Base-by-base conservation (phyloP, 2,113 vertebrate species). In the Brachyistius frenatus region DNA sequence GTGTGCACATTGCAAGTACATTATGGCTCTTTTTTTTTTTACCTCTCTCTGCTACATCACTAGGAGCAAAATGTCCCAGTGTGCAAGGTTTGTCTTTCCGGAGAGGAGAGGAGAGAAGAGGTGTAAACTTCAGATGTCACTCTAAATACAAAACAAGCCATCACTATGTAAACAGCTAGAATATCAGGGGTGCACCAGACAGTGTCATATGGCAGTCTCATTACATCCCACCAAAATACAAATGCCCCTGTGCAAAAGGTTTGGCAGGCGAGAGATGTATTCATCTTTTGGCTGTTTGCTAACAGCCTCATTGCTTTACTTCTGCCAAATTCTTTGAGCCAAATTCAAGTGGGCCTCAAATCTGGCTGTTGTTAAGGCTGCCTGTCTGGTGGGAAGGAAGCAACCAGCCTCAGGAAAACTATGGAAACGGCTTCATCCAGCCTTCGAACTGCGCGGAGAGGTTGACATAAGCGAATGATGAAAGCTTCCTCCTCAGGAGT, bases 221-320 rank as follows among this genome's bases (percentile, higher is more conserved):
- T 84, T 85, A 64, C 46, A 39, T 86, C 81, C 68, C 68, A 54
- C 70, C 74, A 81, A 89, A 89, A 80, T 63, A 83, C 73, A 58
- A 83, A 66, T 73, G 84, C 55, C 70, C 86, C 53, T 16, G 80
- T 81, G 85, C 56, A 82, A 85, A 23, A 89, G 71, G 65, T 74
- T 91, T 91, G 88, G 86, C 88, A 87, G 63, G 73, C 74, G 7
- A 9, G 30, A 85, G 67, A 63, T 81, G 65, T 78, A 83, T 86
- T 91, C 84, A 83, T 90, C 74, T 81, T 88, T 67, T 79, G 73
- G 69, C 68, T 53, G 71, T 64, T 72, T 81, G 54, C 81, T 78
- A 44, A 73, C 74, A 73, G 78, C 69, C 86, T 88, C 83, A 63
- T 57, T 82, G 77, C 61, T 49, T 8, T 61, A 60, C 39, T 32